Conservation (phyloP, 2,113 vertebrate genomes). For the Furnarius figulus region DNA sequence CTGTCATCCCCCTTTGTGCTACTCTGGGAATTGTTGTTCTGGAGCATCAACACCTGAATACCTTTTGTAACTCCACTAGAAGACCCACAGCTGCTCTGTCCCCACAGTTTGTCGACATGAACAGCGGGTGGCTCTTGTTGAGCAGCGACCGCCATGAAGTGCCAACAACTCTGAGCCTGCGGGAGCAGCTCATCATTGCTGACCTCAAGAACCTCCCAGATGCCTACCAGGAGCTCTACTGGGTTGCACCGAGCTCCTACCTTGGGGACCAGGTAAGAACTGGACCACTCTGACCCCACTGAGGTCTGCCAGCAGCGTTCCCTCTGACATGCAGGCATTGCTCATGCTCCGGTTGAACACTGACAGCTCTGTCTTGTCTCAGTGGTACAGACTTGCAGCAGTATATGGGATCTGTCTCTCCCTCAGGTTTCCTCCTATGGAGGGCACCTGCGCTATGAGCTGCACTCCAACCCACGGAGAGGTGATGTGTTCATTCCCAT, state of each 20-base stretch:
- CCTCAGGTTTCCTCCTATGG: conserved; percentile 91
- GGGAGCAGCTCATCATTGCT: conserved; percentile 77
- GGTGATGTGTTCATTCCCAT: conserved; percentile 85
- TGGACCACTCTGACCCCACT: not conserved
- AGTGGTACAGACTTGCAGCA: not conserved
- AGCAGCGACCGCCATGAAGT: conserved; percentile 86
- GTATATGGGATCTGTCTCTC: fast-evolving
- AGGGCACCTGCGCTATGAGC: conserved; percentile 84
- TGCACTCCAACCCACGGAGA: conserved; percentile 86
- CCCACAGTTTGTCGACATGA: conserved; percentile 86
- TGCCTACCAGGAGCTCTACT: conserved; percentile 91
- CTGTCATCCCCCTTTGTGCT: not conserved
- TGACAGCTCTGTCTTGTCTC: not conserved
- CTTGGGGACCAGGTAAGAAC: conserved; percentile 88
- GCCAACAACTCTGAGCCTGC: conserved; percentile 57
- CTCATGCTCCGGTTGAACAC: fast-evolving
- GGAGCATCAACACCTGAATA: not conserved
- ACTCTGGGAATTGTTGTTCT: not conserved
- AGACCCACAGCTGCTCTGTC: not conserved
- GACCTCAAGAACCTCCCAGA: conserved; percentile 83
- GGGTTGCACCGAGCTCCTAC: conserved; percentile 88
- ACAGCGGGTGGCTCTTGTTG: conserved; percentile 83
- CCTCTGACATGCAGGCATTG: fast-evolving
- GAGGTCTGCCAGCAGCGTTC: fast-evolving
- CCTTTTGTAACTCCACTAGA: not conserved